Conservation (phyloP, 2,888 invertebrate genomes). For the Mactromeris polynyma region DNA sequence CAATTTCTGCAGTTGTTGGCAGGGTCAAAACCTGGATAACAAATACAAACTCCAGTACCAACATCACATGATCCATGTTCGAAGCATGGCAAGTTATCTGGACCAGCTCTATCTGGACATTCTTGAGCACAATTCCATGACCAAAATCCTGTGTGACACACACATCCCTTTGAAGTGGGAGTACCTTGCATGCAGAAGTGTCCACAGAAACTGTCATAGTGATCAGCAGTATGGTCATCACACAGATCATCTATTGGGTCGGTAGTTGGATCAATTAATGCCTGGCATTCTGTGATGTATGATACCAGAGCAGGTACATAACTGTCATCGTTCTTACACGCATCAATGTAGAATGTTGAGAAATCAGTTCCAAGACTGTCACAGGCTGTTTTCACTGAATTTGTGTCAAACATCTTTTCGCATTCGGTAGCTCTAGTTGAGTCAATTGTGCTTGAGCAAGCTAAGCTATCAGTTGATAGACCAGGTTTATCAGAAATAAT, state of each 20-base stretch:
- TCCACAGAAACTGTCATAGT: constrained; percentile 70
- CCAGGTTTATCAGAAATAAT: constrained; percentile 55
- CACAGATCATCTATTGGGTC: constrained; percentile 71
- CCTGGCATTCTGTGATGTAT: constrained; percentile 71
- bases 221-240: constrained; percentile 60
- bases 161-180: constrained; percentile 57
- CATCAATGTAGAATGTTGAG: constrained; percentile 53
- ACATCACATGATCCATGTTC: constrained; percentile 71
- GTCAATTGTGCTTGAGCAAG: constrained; percentile 17
- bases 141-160: constrained; percentile 69
- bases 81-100: constrained; percentile 58
- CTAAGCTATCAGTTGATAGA: not conserved
- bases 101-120: constrained; percentile 59
- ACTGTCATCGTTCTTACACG: constrained; percentile 55
- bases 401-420: constrained; percentile 36
- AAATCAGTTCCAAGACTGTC: constrained; percentile 47
- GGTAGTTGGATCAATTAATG: constrained; percentile 55
- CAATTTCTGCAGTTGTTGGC: constrained; percentile 55
- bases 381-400: constrained; percentile 47
- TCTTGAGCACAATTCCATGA: constrained; percentile 68
- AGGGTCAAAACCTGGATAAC: constrained; percentile 53
- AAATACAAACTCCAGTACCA: constrained; percentile 67
- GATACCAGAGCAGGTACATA: constrained; percentile 63
- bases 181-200: constrained; percentile 64
- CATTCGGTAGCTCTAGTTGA: constrained; percentile 31